Percentiles rank a stretch among this genome's conserved stretches.
phyloP scores from a whole-genome alignment of 2,113 vertebrate genomes.

The Eurystomus gularis region DNA sequence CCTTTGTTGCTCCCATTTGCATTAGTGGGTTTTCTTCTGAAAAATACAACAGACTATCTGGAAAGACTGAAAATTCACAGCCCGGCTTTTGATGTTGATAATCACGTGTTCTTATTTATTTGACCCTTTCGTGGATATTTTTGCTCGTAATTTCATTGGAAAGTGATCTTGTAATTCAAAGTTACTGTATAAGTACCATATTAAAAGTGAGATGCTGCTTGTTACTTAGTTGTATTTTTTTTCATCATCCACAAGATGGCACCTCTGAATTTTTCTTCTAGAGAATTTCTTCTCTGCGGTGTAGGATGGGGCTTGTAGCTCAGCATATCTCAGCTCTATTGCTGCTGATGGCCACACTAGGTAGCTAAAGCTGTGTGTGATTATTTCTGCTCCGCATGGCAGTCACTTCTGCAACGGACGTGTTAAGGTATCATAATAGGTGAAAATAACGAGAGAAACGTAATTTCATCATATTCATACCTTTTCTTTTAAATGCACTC shows the following conservation, averaged over 20 bases:
- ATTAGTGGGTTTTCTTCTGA: not conserved
- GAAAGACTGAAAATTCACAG: not conserved
- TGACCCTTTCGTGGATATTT: conserved; percentile 1
- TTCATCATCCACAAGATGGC: not conserved
- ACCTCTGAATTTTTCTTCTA: not conserved
- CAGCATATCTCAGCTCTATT: accelerated
- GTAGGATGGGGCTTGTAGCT: not conserved
- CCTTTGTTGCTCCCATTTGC: not conserved
- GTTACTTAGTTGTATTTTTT: not conserved
- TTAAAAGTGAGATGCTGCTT: conserved; percentile 17
- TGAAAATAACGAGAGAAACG: not conserved
- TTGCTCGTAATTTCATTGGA: conserved; percentile 2
- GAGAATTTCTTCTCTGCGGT: accelerated
- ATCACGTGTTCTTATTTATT: not conserved
- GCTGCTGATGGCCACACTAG: not conserved
- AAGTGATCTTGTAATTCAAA: conserved; percentile 10
- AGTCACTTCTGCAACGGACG: not conserved
- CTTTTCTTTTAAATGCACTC: not conserved
- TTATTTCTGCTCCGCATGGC: not conserved
- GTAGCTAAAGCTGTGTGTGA: not conserved
- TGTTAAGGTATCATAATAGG: not conserved
- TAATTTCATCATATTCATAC: not conserved
- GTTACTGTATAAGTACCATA: not conserved
- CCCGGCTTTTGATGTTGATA: not conserved
- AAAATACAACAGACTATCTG: not conserved